Evolutionary conservation across 1,140 invertebrate species (phyloP), one percentile per base, ranked within the genome.

Genomic region (Mycetomoellerius zeteki): DNA sequence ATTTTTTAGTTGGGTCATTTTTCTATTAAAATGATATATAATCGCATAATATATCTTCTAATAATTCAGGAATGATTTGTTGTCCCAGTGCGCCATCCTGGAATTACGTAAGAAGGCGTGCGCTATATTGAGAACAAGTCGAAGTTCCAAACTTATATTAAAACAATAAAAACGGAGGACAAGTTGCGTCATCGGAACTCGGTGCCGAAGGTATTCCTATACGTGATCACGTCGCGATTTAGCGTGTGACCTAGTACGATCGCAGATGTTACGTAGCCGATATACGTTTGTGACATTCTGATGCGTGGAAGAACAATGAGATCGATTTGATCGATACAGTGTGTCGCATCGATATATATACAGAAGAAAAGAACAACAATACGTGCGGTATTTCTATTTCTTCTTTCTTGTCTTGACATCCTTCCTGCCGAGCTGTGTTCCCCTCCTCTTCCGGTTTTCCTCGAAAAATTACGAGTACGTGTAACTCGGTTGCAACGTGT

Each of bases 401-500:
- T 81, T 71, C 52, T 56, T 33, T 47, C 19, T 12, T 12, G 16
- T 33, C 16, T 43, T 58, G 47, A 24, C 27, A 47, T 84, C 43
- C 27, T 30, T 43, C 37, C 67, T 24, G 21, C n/a, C 64, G 64
- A 21, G n/a, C 21, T 7, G 16, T 1, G 58, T 24, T 2, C 4
- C n/a, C 19, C 24, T 30, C 12, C 27, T 37, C n/a, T n/a, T 10
- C 21, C 37, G 19, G n/a, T 30, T 10, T 89, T 47, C 67, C 19
- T 27, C 88, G 86, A 91, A 91, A 91, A 91, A 91, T 91, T 91
- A 87, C 80, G 86, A 85, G 77, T 91, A 91, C 86, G 80, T 78
- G 86, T 88, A 88, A 86, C 88, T 90, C 86, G 65, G 86, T 65
- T 60, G 73, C 56, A 60, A 71, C 69, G 80, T 86, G 78, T 88